These are phyloP conservation scores for Myzus persicae DNA, from an alignment of 1,140 invertebrate species.

Conservation along the genomic window DNA sequence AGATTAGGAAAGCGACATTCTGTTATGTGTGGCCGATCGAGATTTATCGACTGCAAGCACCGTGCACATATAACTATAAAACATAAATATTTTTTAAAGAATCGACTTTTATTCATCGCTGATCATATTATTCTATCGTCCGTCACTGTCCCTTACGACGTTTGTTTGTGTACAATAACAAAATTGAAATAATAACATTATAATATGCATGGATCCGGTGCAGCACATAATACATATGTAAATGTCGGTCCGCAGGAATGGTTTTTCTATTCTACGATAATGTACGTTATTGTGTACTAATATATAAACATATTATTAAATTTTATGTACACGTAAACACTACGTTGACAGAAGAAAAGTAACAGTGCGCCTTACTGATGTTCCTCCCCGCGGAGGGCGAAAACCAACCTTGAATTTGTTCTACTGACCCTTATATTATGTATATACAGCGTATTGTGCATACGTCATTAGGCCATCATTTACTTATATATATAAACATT, in stretches of 20 bases:
- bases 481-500: not conserved
- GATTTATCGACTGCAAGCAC: not conserved
- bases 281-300: not conserved
- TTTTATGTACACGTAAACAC: not conserved
- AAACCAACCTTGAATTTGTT: constrained; percentile 55
- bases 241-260: not conserved
- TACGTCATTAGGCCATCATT: constrained; percentile 20
- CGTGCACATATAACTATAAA: not conserved
- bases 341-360: not conserved
- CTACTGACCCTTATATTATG: constrained; percentile 46
- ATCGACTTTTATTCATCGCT: not conserved
- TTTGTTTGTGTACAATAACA: constrained; percentile 2
- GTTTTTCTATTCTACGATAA: not conserved
- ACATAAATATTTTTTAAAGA: not conserved
- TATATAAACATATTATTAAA: not conserved
- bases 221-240: not conserved
- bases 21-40: not conserved
- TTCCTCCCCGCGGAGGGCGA: not conserved
- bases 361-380: not conserved
- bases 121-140: not conserved
- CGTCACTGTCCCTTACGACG: too few species aligned
- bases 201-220: not conserved
- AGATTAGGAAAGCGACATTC: too few species aligned
- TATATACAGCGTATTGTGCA: not conserved
- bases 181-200: constrained; percentile 2